Base-by-base conservation (phyloP, 2,888 invertebrate species). In the Lottia gigantea region DNA sequence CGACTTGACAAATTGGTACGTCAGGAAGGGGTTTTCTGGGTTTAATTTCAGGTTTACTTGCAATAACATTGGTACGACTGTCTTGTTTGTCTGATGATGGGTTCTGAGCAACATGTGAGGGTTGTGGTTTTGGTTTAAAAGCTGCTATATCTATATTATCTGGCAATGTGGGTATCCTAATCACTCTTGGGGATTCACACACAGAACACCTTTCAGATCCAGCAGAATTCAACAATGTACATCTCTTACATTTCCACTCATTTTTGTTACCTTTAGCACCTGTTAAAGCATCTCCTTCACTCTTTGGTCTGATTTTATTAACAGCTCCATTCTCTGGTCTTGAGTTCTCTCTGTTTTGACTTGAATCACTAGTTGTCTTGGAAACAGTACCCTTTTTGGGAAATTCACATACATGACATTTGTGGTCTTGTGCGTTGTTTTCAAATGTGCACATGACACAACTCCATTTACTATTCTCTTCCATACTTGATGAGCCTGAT, bases 391-490 rank as follows among this genome's bases (percentile, higher is more conserved):
- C 67, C 40, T 76, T 90, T 71, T 73, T 75, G 0, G 94, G 94
- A 0, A 93, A 91, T 80, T 94, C 91, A 82, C 95, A 94, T 0
- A 94, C 93, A 81, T 93, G 93, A 87, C 94, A 95, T 74, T 92
- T 91, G 11, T 92, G 91, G 74, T 92, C 90, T 46, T 91, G 91
- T 0, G 91, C 91, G 68, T 92, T 91, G 89, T 95, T 95, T 78
- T 93, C 92, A 49, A 94, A 88, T 0, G 94, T 95, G 85, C 95
- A 95, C 82, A 93, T 91, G 79, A 91, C 91, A 83, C 90, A 90
- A 69, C 78, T 77, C 90, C 90, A 90, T 4, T 40, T 40, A 40
- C 11, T 8, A 40, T 40, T 40, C 40, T 11, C 40, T 40, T 40
- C 40, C 40, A 40, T 40, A 40, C 40, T 40, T 4, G 40, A 40